These are phyloP conservation scores for Anneissia japonica DNA, from an alignment of 35 echinoderm and acorn worm species.

Conservation along the genomic window DNA sequence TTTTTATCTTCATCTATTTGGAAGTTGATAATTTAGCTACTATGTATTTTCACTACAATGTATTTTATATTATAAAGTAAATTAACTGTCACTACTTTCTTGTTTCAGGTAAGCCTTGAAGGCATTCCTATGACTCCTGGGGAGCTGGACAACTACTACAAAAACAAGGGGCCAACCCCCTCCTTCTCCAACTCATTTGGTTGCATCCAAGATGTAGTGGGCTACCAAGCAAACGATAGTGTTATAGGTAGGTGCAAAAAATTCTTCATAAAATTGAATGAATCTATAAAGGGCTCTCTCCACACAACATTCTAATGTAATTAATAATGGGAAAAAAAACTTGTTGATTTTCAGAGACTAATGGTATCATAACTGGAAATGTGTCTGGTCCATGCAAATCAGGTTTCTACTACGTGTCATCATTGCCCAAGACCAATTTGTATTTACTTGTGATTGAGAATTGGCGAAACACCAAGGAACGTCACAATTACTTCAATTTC, in stretches of 20 bases:
- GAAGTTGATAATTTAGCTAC: no score
- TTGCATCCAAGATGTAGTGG: conserved; percentile 98
- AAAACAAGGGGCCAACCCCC: conserved; percentile 80
- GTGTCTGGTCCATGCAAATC: conserved; percentile 90
- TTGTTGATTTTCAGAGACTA: conserved; percentile 48
- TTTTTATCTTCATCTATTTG: no score
- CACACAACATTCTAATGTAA: no score
- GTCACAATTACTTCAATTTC: conserved; percentile 72
- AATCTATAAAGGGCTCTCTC: no score
- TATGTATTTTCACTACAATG: not conserved
- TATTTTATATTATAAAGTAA: not conserved
- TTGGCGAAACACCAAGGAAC: conserved; percentile 73
- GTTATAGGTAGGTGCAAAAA: conserved; percentile 70
- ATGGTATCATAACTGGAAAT: conserved; percentile 80
- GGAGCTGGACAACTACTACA: conserved; percentile 73
- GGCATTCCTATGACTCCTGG: conserved; percentile 84
- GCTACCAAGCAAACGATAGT: conserved; percentile 71
- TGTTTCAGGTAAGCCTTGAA: conserved; percentile 69
- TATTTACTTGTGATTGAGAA: conserved; percentile 89
- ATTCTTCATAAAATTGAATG: no score
- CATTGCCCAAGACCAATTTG: conserved; percentile 93
- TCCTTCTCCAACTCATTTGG: conserved; percentile 88
- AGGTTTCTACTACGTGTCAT: conserved; percentile 89
- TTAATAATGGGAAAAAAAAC: no score
- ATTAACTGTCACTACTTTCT: not conserved